Conservation (phyloP, 2,797 vertebrate species). For the Calcarius lapponicus region DNA sequence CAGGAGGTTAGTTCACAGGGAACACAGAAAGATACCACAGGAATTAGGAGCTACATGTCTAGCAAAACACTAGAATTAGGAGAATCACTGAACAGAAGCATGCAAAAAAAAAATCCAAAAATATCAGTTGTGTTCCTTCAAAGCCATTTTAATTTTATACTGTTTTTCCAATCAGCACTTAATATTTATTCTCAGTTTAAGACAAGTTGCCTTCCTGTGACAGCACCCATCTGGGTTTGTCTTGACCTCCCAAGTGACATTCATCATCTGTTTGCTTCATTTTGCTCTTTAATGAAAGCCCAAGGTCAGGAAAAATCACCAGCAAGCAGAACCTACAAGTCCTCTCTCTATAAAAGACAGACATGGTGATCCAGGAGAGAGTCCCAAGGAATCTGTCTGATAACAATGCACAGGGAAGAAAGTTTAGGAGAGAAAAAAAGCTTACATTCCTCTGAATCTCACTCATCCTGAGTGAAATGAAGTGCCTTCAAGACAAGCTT, state of each 20-base stretch:
- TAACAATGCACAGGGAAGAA: neutral
- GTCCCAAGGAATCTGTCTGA: neutral
- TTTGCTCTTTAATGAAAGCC: neutral
- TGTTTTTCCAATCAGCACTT: neutral
- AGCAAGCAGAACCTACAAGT: neutral
- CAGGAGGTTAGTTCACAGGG: neutral
- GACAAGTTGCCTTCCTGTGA: neutral
- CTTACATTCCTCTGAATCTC: neutral
- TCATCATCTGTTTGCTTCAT: neutral
- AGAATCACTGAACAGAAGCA: neutral
- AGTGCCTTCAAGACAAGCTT: neutral
- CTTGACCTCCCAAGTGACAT: neutral
- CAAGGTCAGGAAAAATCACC: neutral
- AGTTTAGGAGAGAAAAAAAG: neutral
- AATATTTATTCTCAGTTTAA: neutral
- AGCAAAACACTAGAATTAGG: neutral
- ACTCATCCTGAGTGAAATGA: neutral
- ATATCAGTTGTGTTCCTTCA: neutral
- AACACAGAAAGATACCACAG: neutral
- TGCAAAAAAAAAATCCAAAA: neutral
- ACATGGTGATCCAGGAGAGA: rapidly evolving
- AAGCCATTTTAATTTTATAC: neutral
- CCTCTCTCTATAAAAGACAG: neutral
- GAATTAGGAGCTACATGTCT: neutral
- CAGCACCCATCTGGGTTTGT: neutral